A percentile compares a stretch with the other conserved stretches of the same genome.
phyloP scores from a whole-genome alignment of 2,113 vertebrate genomes.

The Hippocampus barbouri region DNA sequence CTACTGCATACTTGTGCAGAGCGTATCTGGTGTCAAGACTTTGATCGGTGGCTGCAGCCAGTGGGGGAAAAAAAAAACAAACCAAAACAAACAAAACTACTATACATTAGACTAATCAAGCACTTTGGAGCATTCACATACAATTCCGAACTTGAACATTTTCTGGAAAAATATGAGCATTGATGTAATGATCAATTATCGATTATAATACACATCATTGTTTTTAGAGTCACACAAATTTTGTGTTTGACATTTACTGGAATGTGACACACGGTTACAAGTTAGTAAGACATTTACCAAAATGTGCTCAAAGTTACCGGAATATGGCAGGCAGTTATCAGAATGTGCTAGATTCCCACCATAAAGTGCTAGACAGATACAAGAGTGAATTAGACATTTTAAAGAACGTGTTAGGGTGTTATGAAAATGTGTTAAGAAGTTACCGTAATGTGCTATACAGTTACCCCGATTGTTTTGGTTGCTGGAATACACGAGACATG shows the following conservation, averaged over 20 bases:
- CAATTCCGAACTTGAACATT: neutral
- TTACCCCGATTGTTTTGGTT: no score
- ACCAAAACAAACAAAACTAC: slow-evolving; percentile 9
- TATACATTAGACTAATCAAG: slow-evolving; percentile 28
- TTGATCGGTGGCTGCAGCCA: slow-evolving; percentile 58
- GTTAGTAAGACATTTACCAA: no score
- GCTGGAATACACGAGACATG: no score
- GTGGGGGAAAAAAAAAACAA: slow-evolving; percentile 15
- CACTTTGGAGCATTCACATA: neutral
- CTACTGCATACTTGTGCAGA: slow-evolving; percentile 63
- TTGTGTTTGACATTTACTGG: no score
- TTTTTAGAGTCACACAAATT: no score
- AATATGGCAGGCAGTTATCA: neutral
- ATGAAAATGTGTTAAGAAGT: no score
- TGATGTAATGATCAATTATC: no score
- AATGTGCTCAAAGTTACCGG: neutral
- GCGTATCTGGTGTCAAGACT: slow-evolving; percentile 65
- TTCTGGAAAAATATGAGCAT: neutral
- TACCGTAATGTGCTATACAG: no score
- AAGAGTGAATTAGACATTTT: no score
- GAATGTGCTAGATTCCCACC: neutral
- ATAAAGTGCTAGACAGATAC: neutral
- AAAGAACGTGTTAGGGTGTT: no score
- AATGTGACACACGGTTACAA: no score
- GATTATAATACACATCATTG: no score